Evolutionary conservation across 2,888 invertebrate genomes (phyloP).

Genomic region (Campoletis raptor): DNA sequence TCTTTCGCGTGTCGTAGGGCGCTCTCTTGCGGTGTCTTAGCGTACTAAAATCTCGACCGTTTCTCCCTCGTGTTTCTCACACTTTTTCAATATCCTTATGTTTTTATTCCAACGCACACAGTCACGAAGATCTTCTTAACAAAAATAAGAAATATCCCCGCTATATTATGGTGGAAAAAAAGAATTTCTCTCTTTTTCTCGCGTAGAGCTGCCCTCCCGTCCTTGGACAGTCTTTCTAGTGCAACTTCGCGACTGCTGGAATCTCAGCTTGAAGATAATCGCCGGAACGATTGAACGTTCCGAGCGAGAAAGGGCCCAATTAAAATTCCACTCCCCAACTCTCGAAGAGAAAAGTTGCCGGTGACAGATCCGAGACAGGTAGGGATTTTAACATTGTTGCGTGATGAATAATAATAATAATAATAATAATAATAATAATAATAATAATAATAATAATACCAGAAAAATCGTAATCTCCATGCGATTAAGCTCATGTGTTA

Average conservation of each 20-base stretch:
- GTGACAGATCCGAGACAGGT: conserved; percentile 36
- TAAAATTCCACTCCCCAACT: conserved; percentile 68
- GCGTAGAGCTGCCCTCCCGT: conserved; percentile 9
- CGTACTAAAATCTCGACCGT: not conserved
- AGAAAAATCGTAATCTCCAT: not conserved
- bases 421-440: not conserved
- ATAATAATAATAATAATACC: not conserved
- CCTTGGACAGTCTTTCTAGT: conserved; percentile 21
- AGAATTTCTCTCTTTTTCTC: not conserved
- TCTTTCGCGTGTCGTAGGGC: not conserved
- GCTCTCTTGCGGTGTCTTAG: not conserved
- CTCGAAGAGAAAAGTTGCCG: conserved; percentile 47
- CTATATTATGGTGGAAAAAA: not conserved
- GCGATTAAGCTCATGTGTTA: not conserved
- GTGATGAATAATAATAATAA: not conserved
- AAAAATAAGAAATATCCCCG: not conserved
- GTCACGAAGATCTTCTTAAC: not conserved
- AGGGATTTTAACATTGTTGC: conserved; percentile 4
- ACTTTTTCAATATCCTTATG: conserved; percentile 1
- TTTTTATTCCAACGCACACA: not conserved
- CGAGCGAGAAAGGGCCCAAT: conserved; percentile 55
- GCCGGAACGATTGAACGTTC: conserved; percentile 44
- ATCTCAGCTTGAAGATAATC: conserved; percentile 51
- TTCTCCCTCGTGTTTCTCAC: not conserved
- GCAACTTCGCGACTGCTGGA: conserved; percentile 47